Evolutionary conservation across 2,888 invertebrate species (phyloP).

Genomic region (Heliothis peltigera): DNA sequence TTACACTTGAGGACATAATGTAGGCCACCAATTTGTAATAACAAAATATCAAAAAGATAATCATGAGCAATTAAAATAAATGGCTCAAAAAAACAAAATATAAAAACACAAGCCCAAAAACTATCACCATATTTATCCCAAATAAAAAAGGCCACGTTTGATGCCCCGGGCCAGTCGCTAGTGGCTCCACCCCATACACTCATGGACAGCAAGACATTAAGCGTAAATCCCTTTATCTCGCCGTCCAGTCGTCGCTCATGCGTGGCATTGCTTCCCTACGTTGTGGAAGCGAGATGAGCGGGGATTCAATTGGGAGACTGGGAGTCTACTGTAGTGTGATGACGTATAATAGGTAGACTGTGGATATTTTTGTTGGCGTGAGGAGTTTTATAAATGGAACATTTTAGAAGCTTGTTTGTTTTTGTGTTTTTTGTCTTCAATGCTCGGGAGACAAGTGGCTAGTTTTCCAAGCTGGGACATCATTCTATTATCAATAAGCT

Average conservation of each 20-base stretch:
- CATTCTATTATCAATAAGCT: no score
- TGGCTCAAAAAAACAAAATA: background rate
- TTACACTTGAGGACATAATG: no score
- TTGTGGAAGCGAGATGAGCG: conserved; percentile 54
- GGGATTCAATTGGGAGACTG: conserved; percentile 35
- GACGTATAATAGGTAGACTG: conserved; percentile 28
- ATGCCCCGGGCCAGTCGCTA: conserved; percentile 19
- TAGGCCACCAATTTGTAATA: no score
- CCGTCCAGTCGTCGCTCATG: conserved; percentile 67
- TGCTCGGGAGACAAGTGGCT: no score
- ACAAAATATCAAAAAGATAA: no score
- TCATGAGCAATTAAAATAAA: no score
- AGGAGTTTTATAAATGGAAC: background rate
- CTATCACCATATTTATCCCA: background rate
- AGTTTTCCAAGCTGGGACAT: no score
- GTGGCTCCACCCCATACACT: conserved; percentile 38
- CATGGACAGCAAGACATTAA: conserved; percentile 69
- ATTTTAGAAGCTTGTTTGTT: no score
- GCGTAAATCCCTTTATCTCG: conserved; percentile 73
- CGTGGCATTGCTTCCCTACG: conserved; percentile 67
- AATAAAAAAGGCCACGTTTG: conserved; percentile 22
- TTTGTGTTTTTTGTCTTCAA: no score
- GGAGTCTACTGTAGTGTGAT: conserved; percentile 11
- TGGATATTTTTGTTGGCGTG: background rate
- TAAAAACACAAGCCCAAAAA: background rate